Base-by-base conservation (phyloP, 2,113 vertebrate species). In the Poeciliopsis retropinna region DNA sequence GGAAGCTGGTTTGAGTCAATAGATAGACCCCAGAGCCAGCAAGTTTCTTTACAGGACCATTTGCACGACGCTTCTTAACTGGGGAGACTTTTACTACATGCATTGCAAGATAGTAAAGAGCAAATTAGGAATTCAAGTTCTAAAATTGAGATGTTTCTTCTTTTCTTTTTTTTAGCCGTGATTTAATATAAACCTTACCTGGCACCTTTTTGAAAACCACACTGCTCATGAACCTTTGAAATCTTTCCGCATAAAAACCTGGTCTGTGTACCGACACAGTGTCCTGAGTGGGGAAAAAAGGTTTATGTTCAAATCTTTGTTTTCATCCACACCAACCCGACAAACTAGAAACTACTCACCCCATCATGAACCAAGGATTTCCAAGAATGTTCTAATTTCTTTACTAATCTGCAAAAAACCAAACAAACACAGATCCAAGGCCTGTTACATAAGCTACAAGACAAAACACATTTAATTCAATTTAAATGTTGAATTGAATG, bases 311-410 rank as follows among this genome's bases (percentile, higher is more conserved):
- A 39, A 1, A n/a, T 32, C 7, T 73, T 15, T 31, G 37, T 39
- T 39, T 37, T 3, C 15, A 34, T 64, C 44, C 31, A 60, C 0
- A 12, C n/a, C 25, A 47, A 66, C 8, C 47, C 15, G 30, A 51
- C n/a, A 67, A 57, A 22, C 64, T 30, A 29, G 28, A 63, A 13
- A 17, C 6, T 5, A 3, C 95, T 94, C 81, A 99, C 97, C 93
- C 97, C 97, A 22, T 99, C 97, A 4, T 99, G 96, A 14, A 99
- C 95, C 14, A 99, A 89, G 3, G 97, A 95, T 84, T 99, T 99
- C 97, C 97, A 99, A 0, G 97, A 97, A 82, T 99, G 97, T 79
- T 99, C 97, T 87, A 98, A 90, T 87, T 93, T 97, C 94, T 99
- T 99, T 15, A 95, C 93, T 32, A 98, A 95, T 81, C 97, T 99